Conservation (phyloP, 1,140 invertebrate species). For the Carposina sasakii region DNA sequence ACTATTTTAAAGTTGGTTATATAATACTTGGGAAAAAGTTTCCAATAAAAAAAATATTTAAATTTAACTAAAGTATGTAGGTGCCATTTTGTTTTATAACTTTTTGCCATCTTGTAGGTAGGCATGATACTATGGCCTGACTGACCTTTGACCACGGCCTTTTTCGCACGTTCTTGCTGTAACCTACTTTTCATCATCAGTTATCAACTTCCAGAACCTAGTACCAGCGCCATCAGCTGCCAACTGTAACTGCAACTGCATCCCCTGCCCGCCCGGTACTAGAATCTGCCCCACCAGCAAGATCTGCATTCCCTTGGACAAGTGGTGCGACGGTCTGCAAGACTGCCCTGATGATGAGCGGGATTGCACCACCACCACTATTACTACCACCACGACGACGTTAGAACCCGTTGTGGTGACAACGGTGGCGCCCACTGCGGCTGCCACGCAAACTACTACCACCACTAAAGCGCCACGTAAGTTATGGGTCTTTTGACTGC, state of each 20-base stretch:
- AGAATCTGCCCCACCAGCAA: constrained; percentile 82
- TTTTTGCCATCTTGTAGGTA: too few species aligned
- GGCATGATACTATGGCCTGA: too few species aligned
- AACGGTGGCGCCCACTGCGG: constrained; percentile 25
- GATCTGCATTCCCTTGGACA: constrained; percentile 79
- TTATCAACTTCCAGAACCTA: constrained; percentile 61
- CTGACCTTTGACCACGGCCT: too few species aligned
- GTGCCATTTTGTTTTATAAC: too few species aligned
- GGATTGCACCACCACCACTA: constrained; percentile 72
- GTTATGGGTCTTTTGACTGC: constrained; percentile 16
- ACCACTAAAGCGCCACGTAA: constrained; percentile 44
- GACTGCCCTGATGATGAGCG: constrained; percentile 90
- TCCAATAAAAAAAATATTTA: too few species aligned
- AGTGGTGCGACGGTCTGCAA: constrained; percentile 87
- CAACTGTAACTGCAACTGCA: constrained; percentile 82
- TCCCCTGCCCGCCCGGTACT: constrained; percentile 78
- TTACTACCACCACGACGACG: constrained; percentile 24
- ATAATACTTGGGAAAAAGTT: too few species aligned
- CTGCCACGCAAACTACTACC: constrained; percentile 24
- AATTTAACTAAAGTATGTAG: too few species aligned
- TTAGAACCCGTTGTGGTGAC: constrained; percentile 12
- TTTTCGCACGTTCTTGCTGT: too few species aligned
- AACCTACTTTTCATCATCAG: too few species aligned
- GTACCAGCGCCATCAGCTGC: constrained; percentile 67
- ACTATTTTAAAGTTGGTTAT: too few species aligned